These are phyloP conservation scores for Fratercula arctica DNA, from an alignment of 2,797 vertebrate genomes.

Conservation along the genomic window DNA sequence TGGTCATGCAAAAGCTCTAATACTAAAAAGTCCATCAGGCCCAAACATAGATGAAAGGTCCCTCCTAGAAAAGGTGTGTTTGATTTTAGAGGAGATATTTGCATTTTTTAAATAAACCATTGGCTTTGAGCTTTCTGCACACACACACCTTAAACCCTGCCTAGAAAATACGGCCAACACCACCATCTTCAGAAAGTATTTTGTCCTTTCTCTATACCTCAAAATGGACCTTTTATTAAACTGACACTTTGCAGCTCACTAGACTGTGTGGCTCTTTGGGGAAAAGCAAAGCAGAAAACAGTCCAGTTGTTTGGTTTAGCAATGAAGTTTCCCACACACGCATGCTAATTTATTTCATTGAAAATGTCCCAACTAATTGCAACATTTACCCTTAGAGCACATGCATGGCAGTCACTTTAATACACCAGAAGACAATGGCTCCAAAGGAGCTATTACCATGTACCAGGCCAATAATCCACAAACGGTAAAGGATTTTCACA, in stretches of 20 bases:
- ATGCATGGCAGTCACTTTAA: neutral
- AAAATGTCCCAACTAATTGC: constrained; percentile 30
- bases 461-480: constrained; percentile 42
- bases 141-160: neutral
- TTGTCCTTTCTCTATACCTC: neutral
- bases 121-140: neutral
- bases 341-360: neutral
- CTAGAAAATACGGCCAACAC: neutral
- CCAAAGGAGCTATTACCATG: constrained; percentile 17
- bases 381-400: neutral
- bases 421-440: neutral
- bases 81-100: neutral
- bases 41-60: neutral
- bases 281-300: neutral
- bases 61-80: neutral
- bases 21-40: neutral
- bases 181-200: neutral
- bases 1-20: neutral
- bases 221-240: neutral
- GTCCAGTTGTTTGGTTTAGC: constrained; percentile 39
- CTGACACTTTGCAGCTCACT: neutral
- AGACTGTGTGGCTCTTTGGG: neutral
- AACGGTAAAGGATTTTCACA: neutral
- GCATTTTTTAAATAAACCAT: neutral
- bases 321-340: neutral